Base-by-base conservation (phyloP, 2,113 vertebrate genomes). In the Corythaeola cristata region DNA sequence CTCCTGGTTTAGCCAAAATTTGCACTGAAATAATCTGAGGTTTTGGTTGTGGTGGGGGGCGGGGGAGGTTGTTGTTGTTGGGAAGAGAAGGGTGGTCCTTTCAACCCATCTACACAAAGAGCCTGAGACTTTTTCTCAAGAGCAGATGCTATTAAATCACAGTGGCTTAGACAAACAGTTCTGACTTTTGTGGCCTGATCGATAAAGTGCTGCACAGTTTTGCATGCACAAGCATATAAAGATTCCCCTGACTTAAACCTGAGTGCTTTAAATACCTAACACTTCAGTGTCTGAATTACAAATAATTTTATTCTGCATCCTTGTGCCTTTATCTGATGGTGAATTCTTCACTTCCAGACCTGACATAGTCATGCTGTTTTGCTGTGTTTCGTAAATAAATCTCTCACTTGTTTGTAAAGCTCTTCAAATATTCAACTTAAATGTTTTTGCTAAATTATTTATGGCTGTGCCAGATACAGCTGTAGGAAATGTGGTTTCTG, bases 321-420 rank as follows among this genome's bases (percentile, higher is more conserved):
- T 82, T 26, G 3, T 80, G 10, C 30, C 71, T 91, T 85, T 68
- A 62, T 50, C 28, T 77, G 32, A 60, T 10, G 8, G 45, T 80
- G 59, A 66, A 83, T 50, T 84, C 3, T 19, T 74, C 37, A 44
- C 28, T 89, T 56, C 6, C 64, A 93, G 33, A 78, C n/a, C 44
- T 55, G 79, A 28, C 37, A 74, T 9, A 83, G 44, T 47, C 9
- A 12, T 9, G 35, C 26, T 41, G 71, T 47, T 82, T 91, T 83
- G 9, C 41, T 79, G 62, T 73, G 50, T 74, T 95, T 89, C 74
- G 52, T 86, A 96, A 95, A 94, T 56, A 93, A 81, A 67, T 60
- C 15, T 79, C 28, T 91, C 37, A 58, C n/a, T 92, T 86, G 27
- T 77, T 96, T 86, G 55, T 62, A 71, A 90, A 92, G 44, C 63